Percentiles rank a stretch among this genome's conserved stretches.
Evolutionary conservation across 2,797 vertebrate species (phyloP).

Genomic region (Mus minutoides): DNA sequence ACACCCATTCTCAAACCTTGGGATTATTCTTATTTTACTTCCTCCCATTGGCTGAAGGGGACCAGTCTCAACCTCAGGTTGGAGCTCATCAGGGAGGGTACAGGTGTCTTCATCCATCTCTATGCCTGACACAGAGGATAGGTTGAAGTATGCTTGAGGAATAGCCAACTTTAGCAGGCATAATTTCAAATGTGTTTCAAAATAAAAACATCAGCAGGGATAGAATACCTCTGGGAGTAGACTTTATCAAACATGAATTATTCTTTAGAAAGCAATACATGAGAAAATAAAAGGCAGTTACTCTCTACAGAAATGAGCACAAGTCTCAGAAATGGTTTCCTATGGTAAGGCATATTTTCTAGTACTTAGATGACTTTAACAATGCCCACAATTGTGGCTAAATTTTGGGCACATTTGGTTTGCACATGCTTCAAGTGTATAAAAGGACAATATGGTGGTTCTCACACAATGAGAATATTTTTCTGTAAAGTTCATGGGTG

Average conservation of each 20-base stretch:
- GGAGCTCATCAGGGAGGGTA: not conserved
- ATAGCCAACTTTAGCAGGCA: not conserved
- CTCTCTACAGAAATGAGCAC: constrained; percentile 11
- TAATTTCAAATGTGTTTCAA: not conserved
- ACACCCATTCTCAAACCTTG: not conserved
- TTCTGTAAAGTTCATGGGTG: too few species aligned
- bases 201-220: not conserved
- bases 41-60: too few species aligned
- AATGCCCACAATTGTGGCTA: not conserved
- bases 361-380: constrained; percentile 1
- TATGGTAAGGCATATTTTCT: constrained; percentile 48
- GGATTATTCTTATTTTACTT: not conserved
- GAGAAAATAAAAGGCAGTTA: constrained; percentile 2
- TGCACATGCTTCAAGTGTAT: not conserved
- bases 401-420: not conserved
- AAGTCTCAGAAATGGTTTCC: constrained; percentile 1
- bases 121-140: not conserved
- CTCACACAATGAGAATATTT: not conserved
- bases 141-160: too few species aligned
- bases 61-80: not conserved
- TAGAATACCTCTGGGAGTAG: not conserved
- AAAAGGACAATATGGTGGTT: not conserved
- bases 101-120: not conserved
- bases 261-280: constrained; percentile 36
- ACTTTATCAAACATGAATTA: constrained; percentile 35